phyloP scores from a whole-genome alignment of 2,888 invertebrate genomes.

The Meteorus colon region DNA sequence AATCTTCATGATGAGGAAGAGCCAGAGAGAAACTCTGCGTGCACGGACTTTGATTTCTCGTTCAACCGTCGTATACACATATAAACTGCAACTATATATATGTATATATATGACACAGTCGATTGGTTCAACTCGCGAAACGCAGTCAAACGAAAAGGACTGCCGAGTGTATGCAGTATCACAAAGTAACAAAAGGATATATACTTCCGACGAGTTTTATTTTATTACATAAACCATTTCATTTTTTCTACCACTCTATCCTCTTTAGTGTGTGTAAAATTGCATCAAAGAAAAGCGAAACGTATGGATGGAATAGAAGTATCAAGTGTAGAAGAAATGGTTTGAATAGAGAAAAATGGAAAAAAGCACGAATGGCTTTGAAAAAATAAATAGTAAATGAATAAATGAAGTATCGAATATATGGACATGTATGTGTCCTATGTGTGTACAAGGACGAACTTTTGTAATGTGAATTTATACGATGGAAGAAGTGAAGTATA shows the following conservation, averaged over 20 bases:
- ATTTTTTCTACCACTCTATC: neutral
- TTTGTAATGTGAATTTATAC: constrained; percentile 27
- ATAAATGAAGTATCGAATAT: neutral
- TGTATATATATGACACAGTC: neutral
- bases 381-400: neutral
- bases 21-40: neutral
- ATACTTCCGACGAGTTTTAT: neutral
- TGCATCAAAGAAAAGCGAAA: neutral
- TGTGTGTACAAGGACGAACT: neutral
- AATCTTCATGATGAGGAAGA: constrained; percentile 8
- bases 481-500: neutral
- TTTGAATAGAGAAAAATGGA: neutral
- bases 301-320: neutral
- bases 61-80: neutral
- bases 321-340: neutral
- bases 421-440: neutral
- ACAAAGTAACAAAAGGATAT: neutral
- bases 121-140: constrained; percentile 18
- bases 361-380: neutral
- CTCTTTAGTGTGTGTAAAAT: neutral
- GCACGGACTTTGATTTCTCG: constrained; percentile 28
- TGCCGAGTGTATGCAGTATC: neutral
- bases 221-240: constrained; percentile 10
- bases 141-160: constrained; percentile 10
- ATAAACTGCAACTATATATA: neutral